Percentiles rank a stretch among this genome's conserved stretches.
phyloP scores from a whole-genome alignment of 2,113 vertebrate genomes.

The Macheiramphus alcinus region DNA sequence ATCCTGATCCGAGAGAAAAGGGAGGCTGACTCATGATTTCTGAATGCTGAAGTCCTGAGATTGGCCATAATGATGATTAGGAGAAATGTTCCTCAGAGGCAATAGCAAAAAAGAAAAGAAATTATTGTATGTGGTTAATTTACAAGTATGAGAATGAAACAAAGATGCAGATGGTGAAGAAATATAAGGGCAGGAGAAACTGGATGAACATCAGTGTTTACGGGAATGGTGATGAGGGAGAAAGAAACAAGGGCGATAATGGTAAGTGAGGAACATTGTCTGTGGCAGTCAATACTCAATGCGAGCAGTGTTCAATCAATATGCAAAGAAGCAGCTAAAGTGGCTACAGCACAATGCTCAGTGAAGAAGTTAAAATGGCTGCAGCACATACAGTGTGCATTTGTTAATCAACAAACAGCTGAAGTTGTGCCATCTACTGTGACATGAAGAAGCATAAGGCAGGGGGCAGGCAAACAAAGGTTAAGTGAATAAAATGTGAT shows the following conservation, averaged over 20 bases:
- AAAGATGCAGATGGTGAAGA: conserved; percentile 26
- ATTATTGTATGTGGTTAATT: not conserved
- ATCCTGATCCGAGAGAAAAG: not conserved
- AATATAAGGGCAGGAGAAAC: not conserved
- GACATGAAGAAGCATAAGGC: not conserved
- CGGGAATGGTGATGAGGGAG: not conserved
- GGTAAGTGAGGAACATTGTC: conserved; percentile 36
- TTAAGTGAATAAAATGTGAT: conserved; percentile 31
- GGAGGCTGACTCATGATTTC: not conserved
- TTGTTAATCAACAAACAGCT: conserved; percentile 29
- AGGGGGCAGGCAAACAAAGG: not conserved
- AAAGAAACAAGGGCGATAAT: conserved; percentile 9
- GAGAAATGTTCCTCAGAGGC: not conserved
- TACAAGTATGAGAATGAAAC: not conserved
- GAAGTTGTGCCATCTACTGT: not conserved
- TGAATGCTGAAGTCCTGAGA: not conserved
- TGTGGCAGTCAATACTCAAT: conserved; percentile 35
- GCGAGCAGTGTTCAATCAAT: conserved; percentile 18
- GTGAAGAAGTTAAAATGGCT: conserved; percentile 26
- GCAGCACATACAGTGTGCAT: not conserved
- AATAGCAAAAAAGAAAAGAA: not conserved
- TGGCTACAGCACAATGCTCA: not conserved
- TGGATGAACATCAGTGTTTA: not conserved
- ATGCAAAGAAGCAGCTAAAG: conserved; percentile 39
- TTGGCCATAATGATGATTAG: not conserved